phyloP scores from a whole-genome alignment of 2,113 vertebrate genomes.

The Corythornis cristatus region DNA sequence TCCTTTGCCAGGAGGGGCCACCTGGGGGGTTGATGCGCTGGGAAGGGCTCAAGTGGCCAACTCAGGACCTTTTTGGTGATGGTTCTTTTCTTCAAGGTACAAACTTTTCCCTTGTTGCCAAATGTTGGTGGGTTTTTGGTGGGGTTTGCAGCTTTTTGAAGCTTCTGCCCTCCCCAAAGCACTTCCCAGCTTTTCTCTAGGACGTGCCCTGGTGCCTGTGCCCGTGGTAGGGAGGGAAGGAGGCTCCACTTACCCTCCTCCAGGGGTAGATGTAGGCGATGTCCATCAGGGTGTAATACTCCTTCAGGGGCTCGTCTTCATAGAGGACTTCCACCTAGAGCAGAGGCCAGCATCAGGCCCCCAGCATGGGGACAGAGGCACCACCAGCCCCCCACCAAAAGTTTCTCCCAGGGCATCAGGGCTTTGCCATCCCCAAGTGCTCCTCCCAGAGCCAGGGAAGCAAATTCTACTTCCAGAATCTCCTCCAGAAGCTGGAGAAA shows the following conservation, averaged over 20 bases:
- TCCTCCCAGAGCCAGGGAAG: neutral
- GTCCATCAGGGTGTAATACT: conserved; percentile 96
- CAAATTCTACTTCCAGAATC: neutral
- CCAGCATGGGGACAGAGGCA: neutral
- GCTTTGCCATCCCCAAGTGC: neutral
- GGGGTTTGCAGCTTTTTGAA: neutral
- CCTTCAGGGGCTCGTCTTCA: conserved; percentile 90
- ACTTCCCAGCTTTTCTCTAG: neutral
- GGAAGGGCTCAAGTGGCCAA: too few species aligned
- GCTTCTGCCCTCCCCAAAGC: neutral
- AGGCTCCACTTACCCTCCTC: conserved; percentile 82
- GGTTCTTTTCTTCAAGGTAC: neutral
- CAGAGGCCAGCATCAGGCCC: neutral
- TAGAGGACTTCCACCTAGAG: conserved; percentile 90
- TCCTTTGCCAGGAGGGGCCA: too few species aligned
- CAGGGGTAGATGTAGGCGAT: conserved; percentile 94
- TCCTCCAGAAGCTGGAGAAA: neutral
- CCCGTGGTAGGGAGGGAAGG: rapidly evolving
- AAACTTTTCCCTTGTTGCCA: too few species aligned
- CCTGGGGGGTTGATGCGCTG: too few species aligned
- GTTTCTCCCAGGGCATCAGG: rapidly evolving
- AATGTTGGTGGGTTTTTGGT: neutral
- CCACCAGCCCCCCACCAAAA: neutral
- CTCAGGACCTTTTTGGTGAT: too few species aligned
- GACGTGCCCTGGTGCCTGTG: rapidly evolving